Conservation (phyloP, 1,140 invertebrate genomes). For the Halesus radiatus region DNA sequence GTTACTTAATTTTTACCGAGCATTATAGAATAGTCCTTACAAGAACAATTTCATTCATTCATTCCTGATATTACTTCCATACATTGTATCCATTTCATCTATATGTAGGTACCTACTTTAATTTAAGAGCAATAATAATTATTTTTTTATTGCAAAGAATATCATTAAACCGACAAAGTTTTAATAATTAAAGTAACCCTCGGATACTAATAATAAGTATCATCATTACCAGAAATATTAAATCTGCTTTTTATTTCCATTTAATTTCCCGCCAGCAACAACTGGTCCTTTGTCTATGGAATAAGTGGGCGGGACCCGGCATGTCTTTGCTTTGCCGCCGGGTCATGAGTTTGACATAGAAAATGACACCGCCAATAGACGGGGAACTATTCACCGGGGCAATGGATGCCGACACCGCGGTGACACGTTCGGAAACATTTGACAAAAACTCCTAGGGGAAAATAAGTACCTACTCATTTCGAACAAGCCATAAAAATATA, state of each 20-base stretch:
- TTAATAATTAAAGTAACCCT: too few relatives aligned
- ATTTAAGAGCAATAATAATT: too few relatives aligned
- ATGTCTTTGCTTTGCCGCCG: constrained; percentile 14
- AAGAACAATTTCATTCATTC: too few relatives aligned
- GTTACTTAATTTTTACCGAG: too few relatives aligned
- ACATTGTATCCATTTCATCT: too few relatives aligned
- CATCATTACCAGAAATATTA: too few relatives aligned
- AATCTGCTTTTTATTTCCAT: neutral
- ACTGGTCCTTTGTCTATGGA: neutral
- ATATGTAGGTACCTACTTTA: too few relatives aligned
- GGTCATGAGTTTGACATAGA: constrained; percentile 24
- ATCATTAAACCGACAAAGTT: too few relatives aligned
- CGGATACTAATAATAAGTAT: too few relatives aligned
- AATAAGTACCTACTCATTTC: neutral
- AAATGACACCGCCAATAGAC: constrained; percentile 43
- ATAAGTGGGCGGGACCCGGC: neutral
- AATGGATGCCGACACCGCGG: constrained; percentile 17
- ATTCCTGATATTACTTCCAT: too few relatives aligned
- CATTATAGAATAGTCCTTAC: too few relatives aligned
- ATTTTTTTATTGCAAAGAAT: too few relatives aligned
- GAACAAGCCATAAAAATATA: constrained; percentile 12
- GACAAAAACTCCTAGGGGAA: constrained; percentile 17
- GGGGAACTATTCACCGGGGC: neutral
- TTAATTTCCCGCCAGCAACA: neutral
- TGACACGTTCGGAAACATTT: constrained; percentile 6